Base-by-base conservation (phyloP, 2,888 invertebrate genomes). In the Danaus chrysippus region DNA sequence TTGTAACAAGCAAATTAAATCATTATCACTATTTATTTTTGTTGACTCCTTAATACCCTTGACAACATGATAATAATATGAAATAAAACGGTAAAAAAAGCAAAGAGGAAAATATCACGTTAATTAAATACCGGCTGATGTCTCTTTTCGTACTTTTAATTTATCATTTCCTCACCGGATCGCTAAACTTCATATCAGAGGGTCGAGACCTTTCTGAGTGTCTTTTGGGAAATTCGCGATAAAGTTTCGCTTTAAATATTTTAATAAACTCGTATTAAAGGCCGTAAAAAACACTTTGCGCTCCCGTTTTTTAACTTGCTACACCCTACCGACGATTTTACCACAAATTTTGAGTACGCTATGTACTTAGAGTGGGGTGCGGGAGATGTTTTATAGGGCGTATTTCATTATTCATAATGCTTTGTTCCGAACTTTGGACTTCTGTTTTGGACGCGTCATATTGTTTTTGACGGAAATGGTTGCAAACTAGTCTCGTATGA, bases 221-320 rank as follows among this genome's bases (percentile, higher is more conserved):
- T 88, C 90, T 89, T 88, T 80, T 71, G 90, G 90, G 90, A 91
- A 91, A 91, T 91, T 86, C 78, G 69, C 80, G 76, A 77, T 78
- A 86, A 90, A 90, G 84, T 89, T 88, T 70, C 79, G 81, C 85
- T 83, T 90, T 90, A 88, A 90, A 91, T 90, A 91, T 89, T 90
- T 88, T 88, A 90, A 90, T 91, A 88, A 90, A 90, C 86, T 83
- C 82, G 86, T 87, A 88, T 89, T 87, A 87, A 81, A 86, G 23
- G 84, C 81, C 84, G 88, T 88, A 89, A 89, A 88, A 90, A 90
- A 89, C 89, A 88, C 86, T 91, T 90, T 87, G 83, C 78, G 75
- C 77, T 75, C 75, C 76, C 83, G 82, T 87, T 88, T 86, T 87
- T 87, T 83, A 34, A 76, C 73, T 68, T 59, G 73, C 74, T 78